phyloP scores from a whole-genome alignment of 2,797 vertebrate genomes.

The Pteronotus mesoamericanus region DNA sequence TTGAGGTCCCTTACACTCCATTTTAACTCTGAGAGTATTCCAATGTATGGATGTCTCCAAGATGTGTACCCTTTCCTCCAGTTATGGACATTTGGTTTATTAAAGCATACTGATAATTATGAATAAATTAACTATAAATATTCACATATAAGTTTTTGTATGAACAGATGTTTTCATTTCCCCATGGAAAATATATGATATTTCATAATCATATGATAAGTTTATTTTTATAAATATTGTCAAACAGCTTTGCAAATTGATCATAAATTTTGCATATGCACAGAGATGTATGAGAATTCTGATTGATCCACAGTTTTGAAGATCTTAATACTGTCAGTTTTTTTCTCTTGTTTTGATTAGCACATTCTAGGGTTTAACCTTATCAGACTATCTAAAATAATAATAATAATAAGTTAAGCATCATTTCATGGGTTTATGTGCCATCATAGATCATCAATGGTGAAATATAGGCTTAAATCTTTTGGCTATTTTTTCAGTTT shows the following conservation, averaged over 20 bases:
- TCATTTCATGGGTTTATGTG: background rate
- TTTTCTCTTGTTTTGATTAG: background rate
- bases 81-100: background rate
- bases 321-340: background rate
- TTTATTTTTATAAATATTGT: background rate
- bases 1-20: background rate
- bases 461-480: background rate
- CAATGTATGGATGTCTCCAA: background rate
- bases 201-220: background rate
- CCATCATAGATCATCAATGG: background rate
- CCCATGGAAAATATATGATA: background rate
- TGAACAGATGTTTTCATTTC: background rate
- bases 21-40: background rate
- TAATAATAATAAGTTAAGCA: background rate
- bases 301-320: background rate
- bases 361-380: background rate
- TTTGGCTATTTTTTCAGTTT: background rate
- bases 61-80: background rate
- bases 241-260: background rate
- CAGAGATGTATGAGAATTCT: background rate
- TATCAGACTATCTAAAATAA: background rate
- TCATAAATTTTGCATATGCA: background rate
- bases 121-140: background rate
- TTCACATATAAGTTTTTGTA: background rate
- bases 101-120: background rate